Base-by-base conservation (phyloP, 1,140 invertebrate species). In the Gryon sp. region DNA sequence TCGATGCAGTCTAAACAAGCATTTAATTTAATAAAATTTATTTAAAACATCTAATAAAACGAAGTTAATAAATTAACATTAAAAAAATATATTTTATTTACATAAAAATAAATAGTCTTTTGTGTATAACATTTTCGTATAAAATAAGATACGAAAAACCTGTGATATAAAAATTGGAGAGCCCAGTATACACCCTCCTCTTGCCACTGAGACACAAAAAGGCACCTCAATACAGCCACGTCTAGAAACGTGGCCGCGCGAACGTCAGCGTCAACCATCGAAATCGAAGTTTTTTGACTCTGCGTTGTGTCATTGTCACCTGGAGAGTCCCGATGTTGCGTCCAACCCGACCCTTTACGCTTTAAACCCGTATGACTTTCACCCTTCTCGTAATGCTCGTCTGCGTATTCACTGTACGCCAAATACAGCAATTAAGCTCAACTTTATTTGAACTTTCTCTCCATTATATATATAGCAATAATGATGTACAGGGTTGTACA, bases 171-270 rank as follows among this genome's bases (percentile, higher is more conserved):
- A 88, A 94, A 99, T 84, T 97, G 94, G n/a, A 99, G 87, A 18
- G 96, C 97, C 98, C 98, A 99, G 89, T 95, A 96, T 18, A 99
- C 93, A 1, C 98, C 98, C 88, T 99, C 98, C 86, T 99, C 98
- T 80, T 96, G 93, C 99, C 99, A 99, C 82, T 98, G 96, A 0
- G 95, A 92, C 62, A 98, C 95, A 86, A 99, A 98, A n/a, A 99
- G 91, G 88, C 98, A 99, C 46, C 98, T 91, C 15, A 99, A 84
- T 3, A 99, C 97, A 8, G 97, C 96, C 7, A 99, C 95, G 88
- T 99, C 99, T 16, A 99, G 85, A 84, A 98, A 98, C 24, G 97
- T 98, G 0, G 98, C 97, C 15, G 95, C 92, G n/a, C 92, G 91
- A 1, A 95, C 90, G 88, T 97, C 93, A 15, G 85, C 83, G 40